Base-by-base conservation (phyloP, 1,140 invertebrate genomes). In the Drosophila quadrilineata region DNA sequence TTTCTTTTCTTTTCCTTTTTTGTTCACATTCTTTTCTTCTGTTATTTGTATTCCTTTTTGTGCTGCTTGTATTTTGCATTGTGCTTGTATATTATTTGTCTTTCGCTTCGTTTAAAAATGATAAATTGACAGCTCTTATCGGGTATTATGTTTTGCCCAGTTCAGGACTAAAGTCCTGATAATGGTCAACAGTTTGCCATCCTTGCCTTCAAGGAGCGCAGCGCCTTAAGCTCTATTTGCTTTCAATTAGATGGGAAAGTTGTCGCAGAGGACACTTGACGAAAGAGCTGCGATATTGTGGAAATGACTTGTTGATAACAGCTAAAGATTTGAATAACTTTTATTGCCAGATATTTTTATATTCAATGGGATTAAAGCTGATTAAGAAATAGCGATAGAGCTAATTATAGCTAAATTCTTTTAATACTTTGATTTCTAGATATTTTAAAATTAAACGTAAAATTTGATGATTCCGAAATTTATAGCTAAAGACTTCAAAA, bases 101-200 rank as follows among this genome's bases (percentile, higher is more conserved):
- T 45, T 45, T 45, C 22, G 17, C 52, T 50, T 40, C 53, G 41
- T 63, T 70, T 52, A 73, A 54, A 38, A 40, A 43, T 74, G 70
- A 71, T 77, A 77, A 85, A 84, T 85, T 77, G 73, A 85, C 77
- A 85, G 79, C 43, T 85, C 64, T 77, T 85, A 84, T 84, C 74
- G 59, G 62, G 71, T 46, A 75, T 77, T 82, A 65, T 66, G 53
- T 54, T 67, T 54, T 62, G 41, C 8, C 40, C 35, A 63, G 49
- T 10, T 48, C 40, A 24, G n/a, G 19, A 12, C 10, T 26, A 50
- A 21, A 10, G 14, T 41, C n/a, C 8, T 41, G 56, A 60, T 59
- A 60, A 60, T 24, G 40, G 35, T 60, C 29, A 38, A 28, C 28
- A 24, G 35, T 35, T 41, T 33, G 41, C 22, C 19, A 12, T 28